Evolutionary conservation across 2,113 vertebrate genomes (phyloP).

Genomic region (Psilopsiagon aymara): DNA sequence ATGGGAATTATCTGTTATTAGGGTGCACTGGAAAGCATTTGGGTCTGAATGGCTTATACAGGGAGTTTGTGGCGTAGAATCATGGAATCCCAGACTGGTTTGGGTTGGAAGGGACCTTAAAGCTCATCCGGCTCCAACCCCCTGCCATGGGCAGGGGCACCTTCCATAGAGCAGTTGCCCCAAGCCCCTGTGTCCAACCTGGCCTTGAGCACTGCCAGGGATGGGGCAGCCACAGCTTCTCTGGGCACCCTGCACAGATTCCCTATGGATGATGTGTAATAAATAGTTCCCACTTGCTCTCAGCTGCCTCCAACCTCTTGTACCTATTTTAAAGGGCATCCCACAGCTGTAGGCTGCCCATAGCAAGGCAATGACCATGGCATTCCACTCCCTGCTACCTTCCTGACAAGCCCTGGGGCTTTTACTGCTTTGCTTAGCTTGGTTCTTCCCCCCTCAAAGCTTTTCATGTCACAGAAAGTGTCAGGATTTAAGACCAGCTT

Average conservation of each 20-base stretch:
- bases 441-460: not conserved
- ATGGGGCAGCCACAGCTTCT: not conserved
- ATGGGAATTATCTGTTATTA: not conserved
- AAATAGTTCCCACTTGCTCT: not conserved
- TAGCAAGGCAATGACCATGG: not conserved
- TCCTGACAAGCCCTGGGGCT: not conserved
- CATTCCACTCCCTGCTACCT: not conserved
- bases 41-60: not conserved
- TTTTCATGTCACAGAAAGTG: not conserved
- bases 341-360: not conserved
- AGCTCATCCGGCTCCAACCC: not conserved
- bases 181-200: not conserved
- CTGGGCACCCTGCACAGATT: not conserved
- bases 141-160: not conserved
- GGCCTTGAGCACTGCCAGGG: not conserved
- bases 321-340: not conserved
- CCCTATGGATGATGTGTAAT: not conserved
- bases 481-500: conserved; percentile 46
- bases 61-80: rapidly evolving
- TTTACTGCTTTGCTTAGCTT: not conserved
- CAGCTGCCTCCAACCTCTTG: not conserved
- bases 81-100: not conserved
- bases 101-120: not conserved
- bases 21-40: not conserved
- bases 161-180: not conserved